These are phyloP conservation scores for Dinomys branickii DNA, from an alignment of 2,113 vertebrate genomes.

Conservation along the genomic window DNA sequence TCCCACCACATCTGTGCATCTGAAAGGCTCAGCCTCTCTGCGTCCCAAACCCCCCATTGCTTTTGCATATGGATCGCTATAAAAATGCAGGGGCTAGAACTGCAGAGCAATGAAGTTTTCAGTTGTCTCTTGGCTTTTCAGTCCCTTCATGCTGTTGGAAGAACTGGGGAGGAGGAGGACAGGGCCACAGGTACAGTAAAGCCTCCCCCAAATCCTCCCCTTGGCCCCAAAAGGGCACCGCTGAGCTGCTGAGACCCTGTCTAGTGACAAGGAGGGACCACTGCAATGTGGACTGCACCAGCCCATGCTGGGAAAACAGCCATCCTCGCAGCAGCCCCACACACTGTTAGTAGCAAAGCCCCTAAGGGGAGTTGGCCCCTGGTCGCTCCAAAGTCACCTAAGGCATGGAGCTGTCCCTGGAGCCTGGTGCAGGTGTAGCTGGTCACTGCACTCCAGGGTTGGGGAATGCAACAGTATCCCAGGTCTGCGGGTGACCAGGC, in stretches of 20 bases:
- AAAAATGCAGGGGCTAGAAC: neutral
- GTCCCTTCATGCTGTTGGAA: neutral
- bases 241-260: too few relatives aligned
- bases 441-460: neutral
- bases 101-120: too few relatives aligned
- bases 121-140: neutral
- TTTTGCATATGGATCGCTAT: accelerated
- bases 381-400: too few relatives aligned
- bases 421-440: too few relatives aligned
- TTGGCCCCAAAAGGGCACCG: neutral
- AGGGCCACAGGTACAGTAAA: accelerated
- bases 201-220: neutral
- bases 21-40: neutral
- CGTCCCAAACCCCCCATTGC: accelerated
- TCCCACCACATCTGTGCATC: too few relatives aligned
- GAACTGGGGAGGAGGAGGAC: neutral
- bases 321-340: neutral
- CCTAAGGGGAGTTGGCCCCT: accelerated
- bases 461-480: neutral
- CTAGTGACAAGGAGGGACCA: accelerated
- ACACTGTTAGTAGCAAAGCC: neutral
- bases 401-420: too few relatives aligned
- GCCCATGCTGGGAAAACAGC: too few relatives aligned
- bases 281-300: neutral
- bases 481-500: neutral